Base-by-base conservation (phyloP, 2,113 vertebrate species). In the Saccopteryx leptura region DNA sequence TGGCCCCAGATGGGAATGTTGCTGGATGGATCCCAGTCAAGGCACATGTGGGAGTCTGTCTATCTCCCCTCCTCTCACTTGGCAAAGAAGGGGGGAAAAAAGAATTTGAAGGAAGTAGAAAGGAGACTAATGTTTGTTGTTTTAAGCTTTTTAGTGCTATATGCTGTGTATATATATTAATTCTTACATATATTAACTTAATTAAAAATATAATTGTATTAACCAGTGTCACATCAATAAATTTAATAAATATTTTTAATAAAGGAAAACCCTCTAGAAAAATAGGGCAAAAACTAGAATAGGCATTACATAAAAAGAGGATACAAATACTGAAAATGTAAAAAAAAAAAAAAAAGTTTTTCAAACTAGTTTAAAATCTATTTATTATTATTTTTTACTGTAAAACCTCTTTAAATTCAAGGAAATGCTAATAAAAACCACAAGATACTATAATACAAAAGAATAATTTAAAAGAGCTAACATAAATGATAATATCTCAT, bases 101-200 rank as follows among this genome's bases (percentile, higher is more conserved):
- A 39, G 39, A 39, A 39, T 3, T 39, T 39, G 39, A 3, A 39
- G 3, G 39, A 39, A 39, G 39, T 39, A 39, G 39, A 24, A 21
- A 72, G 8, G 46, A 82, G 28, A 88, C 66, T 65, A 56, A 81
- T 58, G 9, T 84, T 91, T 65, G 18, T 23, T 82, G 28, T 84
- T 89, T 76, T 83, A 69, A 85, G 18, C 18, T 92, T 81, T 85
- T 89, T 50, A 75, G 39, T 88, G 46, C 39, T 89, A 39, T 83
- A 61, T 94, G 28, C 52, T 92, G 54, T 80, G 26, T 88, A 23
- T 31, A 50, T 78, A 60, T 76, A n/a, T 50, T 74, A 75, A 78
- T 48, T 91, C 76, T 91, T 83, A 2, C 21, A 79, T 23, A 39
- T 61, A 19, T 78, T 48, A 80, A 63, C 60, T 83, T 91, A 66